Base-by-base conservation (phyloP, 2,113 vertebrate genomes). In the Leptocoma aspasia region DNA sequence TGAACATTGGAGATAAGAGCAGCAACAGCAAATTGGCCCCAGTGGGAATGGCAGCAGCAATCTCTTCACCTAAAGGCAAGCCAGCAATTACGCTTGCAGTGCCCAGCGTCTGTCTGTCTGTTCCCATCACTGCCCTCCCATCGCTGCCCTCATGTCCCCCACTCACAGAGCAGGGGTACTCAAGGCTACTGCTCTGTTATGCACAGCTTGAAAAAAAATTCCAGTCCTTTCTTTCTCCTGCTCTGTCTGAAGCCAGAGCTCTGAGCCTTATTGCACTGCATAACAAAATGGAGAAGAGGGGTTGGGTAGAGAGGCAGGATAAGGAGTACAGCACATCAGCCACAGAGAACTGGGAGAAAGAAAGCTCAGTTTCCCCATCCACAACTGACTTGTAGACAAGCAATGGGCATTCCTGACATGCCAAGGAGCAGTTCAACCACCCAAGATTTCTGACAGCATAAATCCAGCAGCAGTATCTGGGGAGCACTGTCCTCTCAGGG, bases 1-100 rank as follows among this genome's bases (percentile, higher is more conserved):
- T 97, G 96, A 66, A 72, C 92, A 89, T 85, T 1, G 1, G 78
- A 97, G 98, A 98, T 98, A 98, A 97, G 97, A 97, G 95, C 94
- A 96, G 96, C 88, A 97, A 94, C 82, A 96, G 87, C 91, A 98
- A 98, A 98, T 97, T 98, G 97, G 98, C 94, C 96, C 92, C 95
- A 92, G 33, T 95, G 95, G 77, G 91, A 97, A 96, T 22, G 87
- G 97, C 97, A 98, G 96, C 95, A 97, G 84, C 94, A 93, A 91
- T 97, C 97, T 88, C 90, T 91, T 89, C 95, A 97, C 96, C 97
- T 92, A 80, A 82, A 97, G 96, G 97, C 96, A 97, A 96, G 94
- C 50, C 94, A 95, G 95, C 95, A 97, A 97, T 97, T 97, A 93
- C 0, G 23, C 92, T 94, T 95, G 96, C 93, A 92, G 94, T 42